Evolutionary conservation across 2,888 invertebrate species (phyloP), one percentile per base, ranked within the genome.

Genomic region (Cyaniris semiargus): DNA sequence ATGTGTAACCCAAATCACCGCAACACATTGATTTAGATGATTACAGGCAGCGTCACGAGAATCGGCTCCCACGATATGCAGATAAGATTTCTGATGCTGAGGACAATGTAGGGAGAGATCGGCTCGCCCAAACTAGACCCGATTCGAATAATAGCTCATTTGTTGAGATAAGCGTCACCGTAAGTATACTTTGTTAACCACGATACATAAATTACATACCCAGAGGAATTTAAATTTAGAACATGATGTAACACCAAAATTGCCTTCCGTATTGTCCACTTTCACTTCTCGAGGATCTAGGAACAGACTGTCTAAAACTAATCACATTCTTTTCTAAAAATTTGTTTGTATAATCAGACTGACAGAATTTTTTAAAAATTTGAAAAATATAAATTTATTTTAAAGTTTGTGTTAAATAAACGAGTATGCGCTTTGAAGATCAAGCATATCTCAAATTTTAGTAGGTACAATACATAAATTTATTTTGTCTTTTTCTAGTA

Each of bases 21-120:
- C 78, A 83, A 85, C 86, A 87, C 86, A 85, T 82, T 84, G 79
- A 84, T 84, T 79, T 81, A 80, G 84, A 84, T 82, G 84, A 80
- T 84, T 79, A 79, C 79, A 80, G 76, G 78, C 72, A 80, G 79
- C 81, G 81, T 83, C 83, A 84, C 83, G 84, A 86, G 83, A 84
- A 85, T 82, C 81, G 84, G 88, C 88, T 93, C 93, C 88, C 93
- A 93, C 92, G 93, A 93, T 93, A 85, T 83, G 81, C 81, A 85
- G 92, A 92, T 92, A 90, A 93, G 92, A 92, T 91, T 90, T 88
- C 89, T 90, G 92, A 92, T 93, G 90, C 89, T 85, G 90, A 89
- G 89, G 88, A 92, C 92, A 92, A 91, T 91, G 86, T 78, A 80
- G 88, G 89, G 88, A 91, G 90, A 92, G 92, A 93, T 92, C 89